Evolutionary conservation across 2,888 invertebrate species (phyloP).

Genomic region (Meandrusa payeni): DNA sequence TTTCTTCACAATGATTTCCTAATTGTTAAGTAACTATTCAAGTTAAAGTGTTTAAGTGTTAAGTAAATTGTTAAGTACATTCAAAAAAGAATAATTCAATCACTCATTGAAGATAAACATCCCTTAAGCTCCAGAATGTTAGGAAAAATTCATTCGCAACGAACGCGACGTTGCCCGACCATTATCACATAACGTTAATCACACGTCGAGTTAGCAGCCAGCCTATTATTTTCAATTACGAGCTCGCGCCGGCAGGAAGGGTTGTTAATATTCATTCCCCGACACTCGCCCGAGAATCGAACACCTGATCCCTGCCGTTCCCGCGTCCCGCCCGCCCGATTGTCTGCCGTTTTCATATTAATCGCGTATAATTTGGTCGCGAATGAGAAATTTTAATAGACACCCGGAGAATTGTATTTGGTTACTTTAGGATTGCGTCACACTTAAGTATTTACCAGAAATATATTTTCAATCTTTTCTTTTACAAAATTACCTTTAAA

Average conservation of each 20-base stretch:
- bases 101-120: no score
- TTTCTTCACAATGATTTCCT: no score
- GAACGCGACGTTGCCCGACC: slow-evolving; percentile 26
- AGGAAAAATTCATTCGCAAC: slow-evolving; percentile 24
- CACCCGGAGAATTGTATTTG: slow-evolving; percentile 33
- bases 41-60: no score
- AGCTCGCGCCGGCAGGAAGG: slow-evolving; percentile 50
- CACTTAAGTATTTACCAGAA: slow-evolving; percentile 19
- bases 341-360: slow-evolving; percentile 48
- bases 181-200: slow-evolving; percentile 63
- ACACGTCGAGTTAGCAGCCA: slow-evolving; percentile 46
- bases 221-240: slow-evolving; percentile 75
- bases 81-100: no score
- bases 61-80: no score
- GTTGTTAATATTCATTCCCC: slow-evolving; percentile 75
- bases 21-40: no score
- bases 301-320: slow-evolving; percentile 45
- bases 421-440: slow-evolving; percentile 27
- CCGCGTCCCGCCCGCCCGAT: slow-evolving; percentile 32
- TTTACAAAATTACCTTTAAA: no score
- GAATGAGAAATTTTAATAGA: slow-evolving; percentile 46
- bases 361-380: slow-evolving; percentile 54
- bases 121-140: slow-evolving; percentile 6
- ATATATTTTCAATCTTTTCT: background rate
- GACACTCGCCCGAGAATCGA: slow-evolving; percentile 53